Base-by-base conservation (phyloP, 2,113 vertebrate genomes). In the Crotalus tigris region DNA sequence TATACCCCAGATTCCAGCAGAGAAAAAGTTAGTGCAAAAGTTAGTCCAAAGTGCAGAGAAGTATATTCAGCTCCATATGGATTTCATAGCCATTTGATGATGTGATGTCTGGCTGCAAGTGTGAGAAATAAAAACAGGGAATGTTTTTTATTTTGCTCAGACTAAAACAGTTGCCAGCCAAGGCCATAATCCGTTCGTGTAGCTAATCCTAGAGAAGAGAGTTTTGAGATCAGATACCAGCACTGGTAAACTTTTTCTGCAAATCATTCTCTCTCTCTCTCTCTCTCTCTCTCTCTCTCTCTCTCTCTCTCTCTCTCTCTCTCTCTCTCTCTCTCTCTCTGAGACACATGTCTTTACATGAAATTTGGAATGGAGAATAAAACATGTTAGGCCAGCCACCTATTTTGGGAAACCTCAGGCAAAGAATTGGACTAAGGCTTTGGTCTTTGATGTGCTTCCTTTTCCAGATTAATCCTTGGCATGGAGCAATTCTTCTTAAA, bases 61-160 rank as follows among this genome's bases (percentile, higher is more conserved):
- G 39, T 90, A 86, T 86, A 86, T 33, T 90, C 7, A 44, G 92
- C 90, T 29, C 88, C 92, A 90, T 87, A 90, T 93, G 88, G 81
- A 90, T 54, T 58, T 90, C 88, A 90, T 93, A 93, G 88, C 75
- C 88, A 7, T 46, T 49, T 59, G 92, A 93, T 93, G 92, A 93
- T 90, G 92, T 93, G 92, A 93, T 93, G 92, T 93, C 92, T 93
- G 92, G 92, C 92, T 93, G 44, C 61, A 64, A 90, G 92, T 90
- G 88, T 86, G 75, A 93, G 88, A 90, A 93, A 93, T 64, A 81
- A 53, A 93, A 93, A 61, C 69, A 85, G 44, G 54, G 55, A 59
- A 39, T 49, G 55, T 93, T 92, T 81, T 81, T 90, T 90, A 92
- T 93, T 90, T 86, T n/a, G 19, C 39, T 61, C 69, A 90, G 29